Conservation (phyloP, 2,888 invertebrate genomes). For the Caenorhabditis wallacei region DNA sequence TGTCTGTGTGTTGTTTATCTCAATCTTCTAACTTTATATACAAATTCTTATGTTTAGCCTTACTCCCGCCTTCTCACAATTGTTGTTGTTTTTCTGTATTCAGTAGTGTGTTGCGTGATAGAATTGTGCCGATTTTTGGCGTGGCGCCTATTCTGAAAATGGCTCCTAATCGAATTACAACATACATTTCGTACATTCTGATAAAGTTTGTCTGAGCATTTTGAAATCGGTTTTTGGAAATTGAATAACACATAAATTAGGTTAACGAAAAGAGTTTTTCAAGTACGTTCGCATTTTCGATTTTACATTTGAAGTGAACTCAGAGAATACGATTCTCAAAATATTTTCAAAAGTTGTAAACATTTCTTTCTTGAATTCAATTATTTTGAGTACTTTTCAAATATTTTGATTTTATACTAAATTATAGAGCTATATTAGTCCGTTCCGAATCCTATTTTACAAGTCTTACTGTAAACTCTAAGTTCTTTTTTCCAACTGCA, state of each 20-base stretch:
- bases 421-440: too few relatives aligned
- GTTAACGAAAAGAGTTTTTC: slow-evolving; percentile 13
- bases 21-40: slow-evolving; percentile 32
- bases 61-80: slow-evolving; percentile 8
- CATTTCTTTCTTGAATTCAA: not conserved
- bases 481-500: too few relatives aligned
- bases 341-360: too few relatives aligned
- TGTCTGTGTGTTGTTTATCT: slow-evolving; percentile 36
- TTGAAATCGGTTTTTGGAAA: slow-evolving; percentile 17
- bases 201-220: slow-evolving; percentile 16
- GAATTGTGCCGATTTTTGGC: slow-evolving; percentile 41
- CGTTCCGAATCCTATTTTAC: too few relatives aligned
- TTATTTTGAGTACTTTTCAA: not conserved
- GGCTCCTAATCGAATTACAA: slow-evolving; percentile 44
- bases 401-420: too few relatives aligned
- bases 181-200: slow-evolving; percentile 41
- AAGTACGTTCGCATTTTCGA: slow-evolving; percentile 17
- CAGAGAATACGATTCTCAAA: not conserved
- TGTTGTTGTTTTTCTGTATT: slow-evolving; percentile 57
- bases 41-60: slow-evolving; percentile 37
- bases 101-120: slow-evolving; percentile 44
- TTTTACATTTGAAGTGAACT: not conserved
- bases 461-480: too few relatives aligned
- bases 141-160: slow-evolving; percentile 30
- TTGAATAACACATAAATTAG: slow-evolving; percentile 8